Percentiles rank a stretch among this genome's conserved stretches.
These are phyloP conservation scores for Scolopax rusticola DNA, from an alignment of 2,797 vertebrate genomes.

Conservation along the genomic window DNA sequence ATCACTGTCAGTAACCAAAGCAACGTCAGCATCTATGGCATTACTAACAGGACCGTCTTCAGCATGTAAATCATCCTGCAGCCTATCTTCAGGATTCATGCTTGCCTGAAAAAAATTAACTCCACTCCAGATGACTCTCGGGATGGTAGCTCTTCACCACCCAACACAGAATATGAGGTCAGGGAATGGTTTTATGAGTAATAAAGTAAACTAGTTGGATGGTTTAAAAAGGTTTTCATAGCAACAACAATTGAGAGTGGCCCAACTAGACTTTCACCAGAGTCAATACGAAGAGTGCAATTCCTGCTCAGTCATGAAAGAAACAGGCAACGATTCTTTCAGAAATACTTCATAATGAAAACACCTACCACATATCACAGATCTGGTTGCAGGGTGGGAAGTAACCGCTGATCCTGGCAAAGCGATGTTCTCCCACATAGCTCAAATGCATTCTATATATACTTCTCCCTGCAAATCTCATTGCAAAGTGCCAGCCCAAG, in stretches of 20 bases:
- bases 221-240: not conserved
- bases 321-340: not conserved
- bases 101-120: not conserved
- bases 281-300: rapidly evolving
- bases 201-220: not conserved
- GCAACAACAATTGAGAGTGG: not conserved
- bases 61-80: not conserved
- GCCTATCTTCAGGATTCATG: not conserved
- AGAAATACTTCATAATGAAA: not conserved
- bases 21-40: constrained; percentile 16
- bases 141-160: not conserved
- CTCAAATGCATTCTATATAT: not conserved
- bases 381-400: not conserved
- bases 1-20: constrained; percentile 58
- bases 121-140: not conserved
- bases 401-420: rapidly evolving
- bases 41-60: not conserved
- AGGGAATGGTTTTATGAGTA: not conserved
- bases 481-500: not conserved
- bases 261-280: not conserved
- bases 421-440: not conserved
- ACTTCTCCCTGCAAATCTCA: not conserved
- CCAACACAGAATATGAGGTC: not conserved
- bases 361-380: not conserved
- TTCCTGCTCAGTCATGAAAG: not conserved